Evolutionary conservation across 2,113 vertebrate species (phyloP).

Genomic region (Sinocyclocheilus anshuiensis): DNA sequence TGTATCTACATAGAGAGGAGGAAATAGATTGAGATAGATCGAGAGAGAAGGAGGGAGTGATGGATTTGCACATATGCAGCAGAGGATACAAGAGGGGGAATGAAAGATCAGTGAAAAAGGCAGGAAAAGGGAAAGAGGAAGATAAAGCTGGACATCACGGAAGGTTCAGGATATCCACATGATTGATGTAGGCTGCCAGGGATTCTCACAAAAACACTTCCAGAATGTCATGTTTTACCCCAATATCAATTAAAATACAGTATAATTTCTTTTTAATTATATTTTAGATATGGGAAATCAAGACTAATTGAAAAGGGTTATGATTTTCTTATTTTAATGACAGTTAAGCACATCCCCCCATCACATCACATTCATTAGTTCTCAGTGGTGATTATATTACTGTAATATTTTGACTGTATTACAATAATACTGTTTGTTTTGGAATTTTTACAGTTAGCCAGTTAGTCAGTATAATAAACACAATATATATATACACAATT

Average conservation of each 20-base stretch:
- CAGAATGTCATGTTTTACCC: neutral
- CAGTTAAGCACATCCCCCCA: neutral
- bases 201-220: neutral
- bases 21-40: constrained; percentile 33
- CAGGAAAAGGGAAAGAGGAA: constrained; percentile 25
- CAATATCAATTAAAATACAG: neutral
- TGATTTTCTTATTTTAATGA: neutral
- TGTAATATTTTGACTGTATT: neutral
- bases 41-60: constrained; percentile 15
- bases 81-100: neutral
- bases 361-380: neutral
- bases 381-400: neutral
- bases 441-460: neutral
- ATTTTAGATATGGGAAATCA: neutral
- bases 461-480: neutral
- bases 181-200: neutral
- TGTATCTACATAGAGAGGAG: constrained; percentile 40
- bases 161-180: neutral
- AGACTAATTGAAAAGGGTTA: neutral
- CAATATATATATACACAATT: no score
- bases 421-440: neutral
- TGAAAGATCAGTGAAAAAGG: neutral
- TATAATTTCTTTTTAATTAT: neutral
- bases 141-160: neutral
- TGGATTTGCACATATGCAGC: neutral